Evolutionary conservation across 2,113 vertebrate species (phyloP).

Genomic region (Corvus hawaiiensis): DNA sequence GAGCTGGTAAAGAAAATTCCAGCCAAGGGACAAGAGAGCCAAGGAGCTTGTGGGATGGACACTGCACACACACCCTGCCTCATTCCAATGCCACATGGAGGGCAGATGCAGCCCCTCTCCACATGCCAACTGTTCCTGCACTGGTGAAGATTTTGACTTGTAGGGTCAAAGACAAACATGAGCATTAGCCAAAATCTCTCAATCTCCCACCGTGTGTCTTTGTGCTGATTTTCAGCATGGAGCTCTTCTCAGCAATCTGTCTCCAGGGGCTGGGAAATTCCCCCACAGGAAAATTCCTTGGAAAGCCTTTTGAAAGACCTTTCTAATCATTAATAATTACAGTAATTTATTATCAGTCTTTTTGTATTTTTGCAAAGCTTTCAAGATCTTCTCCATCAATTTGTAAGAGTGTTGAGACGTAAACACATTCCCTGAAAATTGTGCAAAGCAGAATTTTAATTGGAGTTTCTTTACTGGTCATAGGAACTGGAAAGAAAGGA

Average conservation of each 20-base stretch:
- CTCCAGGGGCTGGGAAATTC: not conserved
- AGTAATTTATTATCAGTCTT: not conserved
- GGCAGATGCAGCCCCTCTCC: not conserved
- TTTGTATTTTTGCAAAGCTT: not conserved
- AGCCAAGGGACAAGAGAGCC: not conserved
- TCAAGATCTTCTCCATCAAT: not conserved
- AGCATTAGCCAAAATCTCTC: not conserved
- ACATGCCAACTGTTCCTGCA: not conserved
- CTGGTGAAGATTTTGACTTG: not conserved
- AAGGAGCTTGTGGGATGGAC: not conserved
- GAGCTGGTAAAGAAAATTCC: not conserved
- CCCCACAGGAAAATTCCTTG: not conserved
- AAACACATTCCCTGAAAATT: not conserved
- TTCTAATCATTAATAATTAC: not conserved
- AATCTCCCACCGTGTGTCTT: rapidly evolving
- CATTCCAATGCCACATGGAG: rapidly evolving
- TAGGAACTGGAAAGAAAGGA: not conserved
- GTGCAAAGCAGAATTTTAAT: not conserved
- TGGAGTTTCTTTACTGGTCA: not conserved
- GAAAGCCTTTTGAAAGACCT: not conserved
- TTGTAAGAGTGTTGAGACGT: not conserved
- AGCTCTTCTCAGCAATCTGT: not conserved
- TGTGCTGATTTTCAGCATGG: not conserved
- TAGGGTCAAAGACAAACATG: not conserved
- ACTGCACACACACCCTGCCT: too few relatives aligned